Base-by-base conservation (phyloP, 2,888 invertebrate genomes). In the Cynaeus angustus region DNA sequence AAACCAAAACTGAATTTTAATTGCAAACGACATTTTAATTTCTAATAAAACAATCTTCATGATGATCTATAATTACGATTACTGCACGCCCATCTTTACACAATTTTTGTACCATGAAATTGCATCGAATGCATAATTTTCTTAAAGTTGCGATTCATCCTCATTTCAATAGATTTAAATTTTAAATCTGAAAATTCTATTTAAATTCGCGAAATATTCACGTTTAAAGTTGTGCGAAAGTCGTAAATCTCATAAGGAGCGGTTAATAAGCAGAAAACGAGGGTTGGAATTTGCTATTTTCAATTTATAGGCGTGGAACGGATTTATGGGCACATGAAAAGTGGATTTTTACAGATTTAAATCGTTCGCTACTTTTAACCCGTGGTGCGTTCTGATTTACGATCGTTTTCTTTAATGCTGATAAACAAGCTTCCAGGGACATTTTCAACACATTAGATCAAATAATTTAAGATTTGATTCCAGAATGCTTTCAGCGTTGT, bases 101-200 rank as follows among this genome's bases (percentile, higher is more conserved):
- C 33, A 33, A 33, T 33, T 33, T 33, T 33, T 21, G 37, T 37
- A 37, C 37, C 37, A n/a, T n/a, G 2, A 33, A 12, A 41, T 41
- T 12, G 41, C n/a, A 41, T 4, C 13, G 46, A 46, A 14, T 14
- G n/a, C 46, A 21, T 46, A 46, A 46, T 46, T 46, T 21, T 1
- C 13, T 8, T 3, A 46, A 16, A 46, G 21, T 16, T 9, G 46
- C 0, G 46, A n/a, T 6, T 21, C 16, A 46, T 46, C 21, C 13
- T 9, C 16, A 46, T 46, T 21, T 21, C 21, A 21, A 21, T 21
- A 21, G 21, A 21, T 21, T 46, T 46, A 16, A 46, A 46, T 16
- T 46, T n/a, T 13, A 46, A 46, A 46, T 46, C 16, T 46, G n/a
- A 16, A 46, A 46, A 43, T 3, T 12, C 9, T 46, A 14, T 46